Evolutionary conservation across 2,113 vertebrate genomes (phyloP).

Genomic region (Setophaga kirtlandii): DNA sequence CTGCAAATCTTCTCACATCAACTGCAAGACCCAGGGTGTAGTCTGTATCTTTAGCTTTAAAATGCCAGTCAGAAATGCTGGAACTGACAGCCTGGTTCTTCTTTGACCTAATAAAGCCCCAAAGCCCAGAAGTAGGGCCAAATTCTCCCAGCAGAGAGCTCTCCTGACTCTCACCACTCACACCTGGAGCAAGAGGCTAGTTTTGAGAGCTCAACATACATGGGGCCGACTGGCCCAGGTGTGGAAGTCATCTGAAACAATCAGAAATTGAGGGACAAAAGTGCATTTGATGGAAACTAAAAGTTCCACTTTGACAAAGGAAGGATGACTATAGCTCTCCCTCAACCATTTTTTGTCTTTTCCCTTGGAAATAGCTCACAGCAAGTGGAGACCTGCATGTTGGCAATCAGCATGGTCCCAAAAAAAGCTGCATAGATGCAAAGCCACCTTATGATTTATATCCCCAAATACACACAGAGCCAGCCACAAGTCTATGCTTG

Average conservation of each 20-base stretch:
- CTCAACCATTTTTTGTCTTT: background rate
- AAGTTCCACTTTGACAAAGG: background rate
- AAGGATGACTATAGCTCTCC: background rate
- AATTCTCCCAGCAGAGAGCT: background rate
- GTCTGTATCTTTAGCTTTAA: background rate
- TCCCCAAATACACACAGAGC: background rate
- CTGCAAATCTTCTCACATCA: background rate
- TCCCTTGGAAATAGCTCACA: background rate
- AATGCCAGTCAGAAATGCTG: background rate
- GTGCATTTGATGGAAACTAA: background rate
- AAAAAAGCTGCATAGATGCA: background rate
- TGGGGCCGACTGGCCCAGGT: accelerated
- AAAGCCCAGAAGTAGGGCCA: background rate
- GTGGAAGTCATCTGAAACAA: background rate
- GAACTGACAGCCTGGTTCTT: background rate
- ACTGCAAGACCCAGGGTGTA: background rate
- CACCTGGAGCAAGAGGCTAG: background rate
- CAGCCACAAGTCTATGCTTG: background rate
- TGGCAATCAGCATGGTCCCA: background rate
- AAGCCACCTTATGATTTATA: background rate
- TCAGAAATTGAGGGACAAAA: background rate
- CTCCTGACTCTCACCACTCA: background rate
- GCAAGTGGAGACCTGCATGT: background rate
- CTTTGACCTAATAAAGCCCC: background rate
- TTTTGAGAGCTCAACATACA: background rate